Conservation (phyloP, 37 sponge, comb jelly and placozoan species). For the Ephydatia muelleri region DNA sequence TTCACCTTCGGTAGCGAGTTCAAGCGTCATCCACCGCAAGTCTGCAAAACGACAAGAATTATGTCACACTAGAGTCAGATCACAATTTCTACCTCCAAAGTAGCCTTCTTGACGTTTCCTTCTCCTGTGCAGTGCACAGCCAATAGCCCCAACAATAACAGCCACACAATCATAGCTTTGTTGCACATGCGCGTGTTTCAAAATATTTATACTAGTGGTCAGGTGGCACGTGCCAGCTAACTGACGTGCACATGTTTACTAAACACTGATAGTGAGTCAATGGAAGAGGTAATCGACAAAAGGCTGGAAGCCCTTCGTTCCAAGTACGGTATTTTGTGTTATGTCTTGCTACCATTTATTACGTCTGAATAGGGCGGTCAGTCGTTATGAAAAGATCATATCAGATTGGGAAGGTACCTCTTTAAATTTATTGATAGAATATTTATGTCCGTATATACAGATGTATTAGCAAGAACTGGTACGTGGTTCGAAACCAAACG, state of each 20-base stretch:
- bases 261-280: background rate
- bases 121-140: background rate
- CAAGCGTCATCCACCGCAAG: slow-evolving; percentile 91
- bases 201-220: background rate
- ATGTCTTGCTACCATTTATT: background rate
- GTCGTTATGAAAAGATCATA: background rate
- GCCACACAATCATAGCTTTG: background rate
- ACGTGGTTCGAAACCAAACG: background rate
- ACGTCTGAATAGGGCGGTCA: background rate
- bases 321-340: background rate
- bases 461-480: background rate
- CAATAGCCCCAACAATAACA: background rate
- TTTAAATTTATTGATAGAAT: background rate
- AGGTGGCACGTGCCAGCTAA: background rate
- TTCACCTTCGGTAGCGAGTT: slow-evolving; percentile 88
- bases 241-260: no score
- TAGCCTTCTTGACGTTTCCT: background rate
- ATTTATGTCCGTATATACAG: background rate
- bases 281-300: background rate
- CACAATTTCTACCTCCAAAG: background rate
- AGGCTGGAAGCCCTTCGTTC: background rate
- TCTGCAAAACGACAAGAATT: slow-evolving; percentile 28
- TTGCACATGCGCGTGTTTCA: background rate
- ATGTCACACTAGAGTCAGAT: background rate
- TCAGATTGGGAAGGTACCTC: background rate